A percentile compares a stretch with the other conserved stretches of the same genome.
Evolutionary conservation across 1,140 invertebrate species (phyloP).

Genomic region (Hirudo medicinalis): DNA sequence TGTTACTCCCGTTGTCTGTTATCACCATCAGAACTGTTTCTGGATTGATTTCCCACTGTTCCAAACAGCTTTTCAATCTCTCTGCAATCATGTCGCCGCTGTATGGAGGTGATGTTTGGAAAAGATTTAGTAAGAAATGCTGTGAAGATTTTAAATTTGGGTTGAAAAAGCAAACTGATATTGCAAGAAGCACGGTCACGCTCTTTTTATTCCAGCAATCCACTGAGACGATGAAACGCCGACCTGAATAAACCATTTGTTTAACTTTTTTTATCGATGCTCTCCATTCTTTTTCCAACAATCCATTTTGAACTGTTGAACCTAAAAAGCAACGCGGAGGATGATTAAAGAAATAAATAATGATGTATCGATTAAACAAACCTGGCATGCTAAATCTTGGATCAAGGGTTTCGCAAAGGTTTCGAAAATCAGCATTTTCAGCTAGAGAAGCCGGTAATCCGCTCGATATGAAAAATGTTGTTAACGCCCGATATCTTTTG

Average conservation of each 20-base stretch:
- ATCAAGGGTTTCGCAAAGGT: background rate
- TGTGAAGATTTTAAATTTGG: background rate
- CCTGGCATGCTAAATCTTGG: background rate
- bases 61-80: background rate
- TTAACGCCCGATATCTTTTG: background rate
- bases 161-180: constrained; percentile 6
- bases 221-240: background rate
- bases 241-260: background rate
- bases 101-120: background rate
- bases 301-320: background rate
- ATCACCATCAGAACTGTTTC: background rate
- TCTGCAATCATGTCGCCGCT: background rate
- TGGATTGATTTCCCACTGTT: background rate
- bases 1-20: background rate
- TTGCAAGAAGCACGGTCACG: background rate
- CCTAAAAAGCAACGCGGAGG: background rate
- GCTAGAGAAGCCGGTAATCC: background rate
- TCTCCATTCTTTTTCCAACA: background rate
- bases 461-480: background rate
- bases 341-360: background rate
- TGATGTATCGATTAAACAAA: background rate
- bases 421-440: background rate
- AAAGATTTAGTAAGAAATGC: constrained; percentile 1
- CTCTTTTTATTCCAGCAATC: background rate
- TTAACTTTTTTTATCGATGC: background rate